These are phyloP conservation scores for Corapipo altera DNA, from an alignment of 2,113 vertebrate genomes.

Conservation along the genomic window DNA sequence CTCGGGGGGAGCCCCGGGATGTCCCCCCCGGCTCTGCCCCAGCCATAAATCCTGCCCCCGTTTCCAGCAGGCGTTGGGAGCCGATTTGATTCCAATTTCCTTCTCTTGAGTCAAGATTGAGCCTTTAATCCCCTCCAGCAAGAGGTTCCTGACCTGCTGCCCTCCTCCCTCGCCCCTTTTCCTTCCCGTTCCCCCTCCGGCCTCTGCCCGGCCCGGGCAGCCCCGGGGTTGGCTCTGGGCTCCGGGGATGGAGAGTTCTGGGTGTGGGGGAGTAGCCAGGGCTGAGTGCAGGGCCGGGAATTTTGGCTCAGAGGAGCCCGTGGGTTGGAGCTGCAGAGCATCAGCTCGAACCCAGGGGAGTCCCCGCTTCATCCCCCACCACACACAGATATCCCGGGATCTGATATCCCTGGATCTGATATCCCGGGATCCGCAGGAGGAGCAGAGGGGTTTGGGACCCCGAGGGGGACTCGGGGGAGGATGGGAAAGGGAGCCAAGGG, in stretches of 20 bases:
- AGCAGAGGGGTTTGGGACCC: background rate
- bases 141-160: background rate
- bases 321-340: background rate
- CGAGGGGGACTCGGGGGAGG: too few relatives aligned
- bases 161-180: background rate
- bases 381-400: background rate
- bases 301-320: background rate
- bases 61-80: background rate
- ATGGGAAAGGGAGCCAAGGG: too few relatives aligned
- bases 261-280: background rate
- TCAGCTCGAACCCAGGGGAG: background rate
- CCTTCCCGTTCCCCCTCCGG: background rate
- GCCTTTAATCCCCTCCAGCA: conserved; percentile 41
- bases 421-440: background rate
- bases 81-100: conserved; percentile 51
- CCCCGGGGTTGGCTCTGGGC: background rate
- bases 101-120: conserved; percentile 8
- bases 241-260: rapidly evolving
- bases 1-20: rapidly evolving
- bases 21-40: background rate
- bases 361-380: rapidly evolving
- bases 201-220: background rate
- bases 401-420: background rate
- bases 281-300: background rate
- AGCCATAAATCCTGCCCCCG: background rate